Conservation (phyloP, 2,888 invertebrate species). For the Chrysolina oricalcia region DNA sequence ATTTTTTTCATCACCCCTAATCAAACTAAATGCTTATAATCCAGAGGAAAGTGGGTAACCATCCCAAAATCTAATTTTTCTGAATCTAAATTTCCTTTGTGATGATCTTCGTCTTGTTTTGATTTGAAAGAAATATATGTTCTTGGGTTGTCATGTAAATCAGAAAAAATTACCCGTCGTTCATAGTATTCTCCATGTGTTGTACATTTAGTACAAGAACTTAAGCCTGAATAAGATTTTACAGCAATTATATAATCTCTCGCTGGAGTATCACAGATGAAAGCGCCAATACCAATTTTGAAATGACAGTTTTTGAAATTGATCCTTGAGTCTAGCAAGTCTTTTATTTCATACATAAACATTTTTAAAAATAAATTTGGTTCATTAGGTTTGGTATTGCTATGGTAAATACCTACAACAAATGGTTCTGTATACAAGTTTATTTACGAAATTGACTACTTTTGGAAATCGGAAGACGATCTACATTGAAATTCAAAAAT, state of each 20-base stretch:
- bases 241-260: conserved; percentile 41
- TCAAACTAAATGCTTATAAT: conserved; percentile 33
- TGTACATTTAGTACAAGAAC: conserved; percentile 39
- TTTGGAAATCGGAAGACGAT: conserved; percentile 18
- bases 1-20: conserved; percentile 26
- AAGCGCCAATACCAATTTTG: too few species aligned
- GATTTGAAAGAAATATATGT: conserved; percentile 23
- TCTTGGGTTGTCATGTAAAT: neutral
- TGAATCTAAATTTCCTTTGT: conserved; percentile 26
- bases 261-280: too few species aligned
- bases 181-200: conserved; percentile 27
- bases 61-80: too few species aligned
- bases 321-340: too few species aligned
- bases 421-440: conserved; percentile 13
- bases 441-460: neutral
- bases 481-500: conserved; percentile 20
- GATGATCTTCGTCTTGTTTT: conserved; percentile 37
- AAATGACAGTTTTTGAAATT: too few species aligned
- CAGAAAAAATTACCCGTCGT: conserved; percentile 26
- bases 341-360: too few species aligned
- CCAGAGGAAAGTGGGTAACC: conserved; percentile 23
- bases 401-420: conserved; percentile 13
- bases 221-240: conserved; percentile 37
- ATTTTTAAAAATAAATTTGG: too few species aligned
- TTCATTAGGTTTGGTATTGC: conserved; percentile 12